Evolutionary conservation across 2,888 invertebrate species (phyloP).

Genomic region (Cheilosia variabilis): DNA sequence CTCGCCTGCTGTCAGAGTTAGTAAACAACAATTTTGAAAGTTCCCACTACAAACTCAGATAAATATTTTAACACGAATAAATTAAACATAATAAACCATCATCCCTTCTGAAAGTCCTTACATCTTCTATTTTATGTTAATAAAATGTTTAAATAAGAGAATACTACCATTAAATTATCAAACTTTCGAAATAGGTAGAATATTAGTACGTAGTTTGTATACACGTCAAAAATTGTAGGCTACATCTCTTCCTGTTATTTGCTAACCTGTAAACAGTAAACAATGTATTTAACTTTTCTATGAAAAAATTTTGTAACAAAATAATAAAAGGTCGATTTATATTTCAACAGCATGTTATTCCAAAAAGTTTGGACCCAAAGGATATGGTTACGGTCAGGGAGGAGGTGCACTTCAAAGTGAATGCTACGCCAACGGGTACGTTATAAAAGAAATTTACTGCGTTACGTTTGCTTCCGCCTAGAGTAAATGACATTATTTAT

Average conservation of each 20-base stretch:
- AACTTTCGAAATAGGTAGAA: no score
- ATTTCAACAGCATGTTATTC: constrained; percentile 93
- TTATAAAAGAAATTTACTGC: constrained; percentile 6
- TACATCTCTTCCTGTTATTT: not conserved
- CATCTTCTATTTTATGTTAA: no score
- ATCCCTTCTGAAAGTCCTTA: no score
- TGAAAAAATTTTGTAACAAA: not conserved
- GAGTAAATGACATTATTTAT: not conserved
- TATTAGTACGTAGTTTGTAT: no score
- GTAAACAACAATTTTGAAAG: no score
- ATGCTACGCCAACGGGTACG: constrained; percentile 89
- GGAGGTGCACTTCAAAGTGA: constrained; percentile 96
- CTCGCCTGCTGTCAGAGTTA: no score
- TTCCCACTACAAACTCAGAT: no score
- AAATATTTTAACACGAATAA: no score
- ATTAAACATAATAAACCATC: no score
- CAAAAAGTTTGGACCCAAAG: constrained; percentile 98
- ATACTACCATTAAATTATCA: no score
- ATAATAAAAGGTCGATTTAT: not conserved
- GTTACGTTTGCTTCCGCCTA: not conserved
- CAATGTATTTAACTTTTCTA: constrained; percentile 1
- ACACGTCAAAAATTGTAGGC: no score
- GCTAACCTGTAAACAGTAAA: not conserved
- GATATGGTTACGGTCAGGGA: constrained; percentile 98
- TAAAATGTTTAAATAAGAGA: no score